Evolutionary conservation across 2,888 invertebrate species (phyloP).

Genomic region (Uropetala carovei): DNA sequence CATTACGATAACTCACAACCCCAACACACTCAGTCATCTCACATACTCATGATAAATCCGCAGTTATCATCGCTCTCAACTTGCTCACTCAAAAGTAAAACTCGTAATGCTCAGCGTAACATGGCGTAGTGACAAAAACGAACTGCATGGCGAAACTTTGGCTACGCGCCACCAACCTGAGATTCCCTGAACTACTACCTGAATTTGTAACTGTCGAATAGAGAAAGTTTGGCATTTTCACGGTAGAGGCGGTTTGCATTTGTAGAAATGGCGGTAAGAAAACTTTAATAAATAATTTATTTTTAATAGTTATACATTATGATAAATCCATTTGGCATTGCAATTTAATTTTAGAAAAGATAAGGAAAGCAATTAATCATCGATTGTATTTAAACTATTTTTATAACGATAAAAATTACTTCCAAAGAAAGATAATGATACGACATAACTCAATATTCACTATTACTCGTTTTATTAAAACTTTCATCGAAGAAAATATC

Average conservation of each 20-base stretch:
- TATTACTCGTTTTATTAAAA: too few species aligned
- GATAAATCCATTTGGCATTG: too few species aligned
- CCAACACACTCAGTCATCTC: constrained; percentile 57
- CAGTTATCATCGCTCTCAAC: constrained; percentile 22
- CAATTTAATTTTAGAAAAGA: too few species aligned
- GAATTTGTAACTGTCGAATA: neutral
- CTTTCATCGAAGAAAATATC: too few species aligned
- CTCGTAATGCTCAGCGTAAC: constrained; percentile 62
- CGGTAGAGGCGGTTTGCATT: neutral
- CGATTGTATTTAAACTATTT: too few species aligned
- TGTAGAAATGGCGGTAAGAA: neutral
- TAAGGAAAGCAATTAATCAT: too few species aligned
- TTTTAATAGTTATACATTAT: neutral
- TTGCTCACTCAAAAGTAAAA: constrained; percentile 55
- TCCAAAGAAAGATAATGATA: too few species aligned
- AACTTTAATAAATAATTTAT: neutral
- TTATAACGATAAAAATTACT: too few species aligned
- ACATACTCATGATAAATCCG: constrained; percentile 44
- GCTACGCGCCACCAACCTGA: constrained; percentile 16
- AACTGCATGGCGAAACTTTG: constrained; percentile 18
- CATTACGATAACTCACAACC: constrained; percentile 49
- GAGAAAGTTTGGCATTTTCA: neutral
- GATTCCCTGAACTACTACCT: constrained; percentile 17
- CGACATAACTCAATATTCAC: too few species aligned
- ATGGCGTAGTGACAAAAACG: constrained; percentile 63